Conservation (phyloP, 2,888 invertebrate species). For the Tuta absoluta region DNA sequence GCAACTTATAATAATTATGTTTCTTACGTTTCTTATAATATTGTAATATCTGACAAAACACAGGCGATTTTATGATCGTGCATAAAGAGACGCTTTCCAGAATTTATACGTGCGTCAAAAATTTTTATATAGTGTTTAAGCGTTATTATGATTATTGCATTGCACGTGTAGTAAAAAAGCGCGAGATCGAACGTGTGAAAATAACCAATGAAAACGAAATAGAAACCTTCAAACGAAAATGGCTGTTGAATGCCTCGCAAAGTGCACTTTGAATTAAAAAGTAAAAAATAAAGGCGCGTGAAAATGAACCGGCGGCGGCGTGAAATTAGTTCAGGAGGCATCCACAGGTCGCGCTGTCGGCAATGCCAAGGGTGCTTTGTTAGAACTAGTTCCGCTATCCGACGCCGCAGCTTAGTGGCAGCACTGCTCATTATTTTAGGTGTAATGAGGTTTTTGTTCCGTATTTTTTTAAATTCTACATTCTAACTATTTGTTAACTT, state of each 20-base stretch:
- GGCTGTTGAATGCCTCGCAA: slow-evolving; percentile 70
- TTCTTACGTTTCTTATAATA: neutral
- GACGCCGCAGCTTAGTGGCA: slow-evolving; percentile 61
- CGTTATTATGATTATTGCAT: neutral
- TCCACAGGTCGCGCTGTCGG: slow-evolving; percentile 58
- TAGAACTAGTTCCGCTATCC: slow-evolving; percentile 70
- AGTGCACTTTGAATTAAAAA: slow-evolving; percentile 76
- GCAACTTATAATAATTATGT: slow-evolving; percentile 37
- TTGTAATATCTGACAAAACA: too few relatives aligned
- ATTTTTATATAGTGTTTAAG: neutral
- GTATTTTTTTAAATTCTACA: too few relatives aligned
- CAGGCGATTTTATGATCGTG: too few relatives aligned
- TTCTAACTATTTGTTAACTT: too few relatives aligned
- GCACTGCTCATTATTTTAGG: slow-evolving; percentile 44
- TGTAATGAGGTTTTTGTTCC: neutral
- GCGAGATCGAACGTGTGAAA: slow-evolving; percentile 71
- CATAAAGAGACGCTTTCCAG: too few relatives aligned
- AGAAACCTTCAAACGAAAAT: slow-evolving; percentile 69
- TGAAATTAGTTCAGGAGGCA: slow-evolving; percentile 53
- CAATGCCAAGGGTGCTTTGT: slow-evolving; percentile 35
- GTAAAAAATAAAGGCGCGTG: slow-evolving; percentile 65
- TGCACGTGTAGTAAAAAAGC: slow-evolving; percentile 35
- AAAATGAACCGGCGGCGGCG: slow-evolving; percentile 69
- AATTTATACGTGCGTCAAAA: neutral
- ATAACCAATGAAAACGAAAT: slow-evolving; percentile 73